Evolutionary conservation across 1,140 invertebrate species (phyloP).

Genomic region (Drosophila rufa): DNA sequence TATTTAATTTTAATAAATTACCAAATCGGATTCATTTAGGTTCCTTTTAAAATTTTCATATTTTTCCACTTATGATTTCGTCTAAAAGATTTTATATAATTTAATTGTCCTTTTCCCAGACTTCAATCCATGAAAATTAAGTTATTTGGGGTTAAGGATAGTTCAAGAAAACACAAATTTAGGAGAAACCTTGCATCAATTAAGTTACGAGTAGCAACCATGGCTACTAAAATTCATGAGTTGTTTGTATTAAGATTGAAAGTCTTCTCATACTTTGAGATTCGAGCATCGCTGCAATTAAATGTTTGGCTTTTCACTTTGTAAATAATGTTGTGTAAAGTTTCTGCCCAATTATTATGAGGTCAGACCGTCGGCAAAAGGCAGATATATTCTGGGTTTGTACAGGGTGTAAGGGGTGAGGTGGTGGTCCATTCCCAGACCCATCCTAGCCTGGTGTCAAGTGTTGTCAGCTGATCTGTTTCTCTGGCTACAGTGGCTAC

Average conservation of each 20-base stretch:
- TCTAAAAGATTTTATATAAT: no score
- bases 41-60: no score
- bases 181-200: neutral
- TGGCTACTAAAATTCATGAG: neutral
- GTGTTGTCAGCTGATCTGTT: constrained; percentile 79
- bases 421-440: constrained; percentile 17
- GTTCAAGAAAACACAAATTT: neutral
- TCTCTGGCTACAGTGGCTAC: constrained; percentile 28
- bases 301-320: constrained; percentile 3
- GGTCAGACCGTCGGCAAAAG: neutral
- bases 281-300: neutral
- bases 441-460: constrained; percentile 30
- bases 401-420: neutral
- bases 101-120: neutral
- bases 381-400: neutral
- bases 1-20: neutral
- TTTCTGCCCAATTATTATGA: neutral
- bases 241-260: neutral
- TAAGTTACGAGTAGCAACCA: neutral
- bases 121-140: neutral
- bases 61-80: neutral
- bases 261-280: neutral
- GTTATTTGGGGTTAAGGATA: no score
- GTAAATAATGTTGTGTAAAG: neutral
- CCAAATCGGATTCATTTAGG: no score